Evolutionary conservation across 2,797 vertebrate species (phyloP), one percentile per base, ranked within the genome.

Genomic region (Mus spretus): DNA sequence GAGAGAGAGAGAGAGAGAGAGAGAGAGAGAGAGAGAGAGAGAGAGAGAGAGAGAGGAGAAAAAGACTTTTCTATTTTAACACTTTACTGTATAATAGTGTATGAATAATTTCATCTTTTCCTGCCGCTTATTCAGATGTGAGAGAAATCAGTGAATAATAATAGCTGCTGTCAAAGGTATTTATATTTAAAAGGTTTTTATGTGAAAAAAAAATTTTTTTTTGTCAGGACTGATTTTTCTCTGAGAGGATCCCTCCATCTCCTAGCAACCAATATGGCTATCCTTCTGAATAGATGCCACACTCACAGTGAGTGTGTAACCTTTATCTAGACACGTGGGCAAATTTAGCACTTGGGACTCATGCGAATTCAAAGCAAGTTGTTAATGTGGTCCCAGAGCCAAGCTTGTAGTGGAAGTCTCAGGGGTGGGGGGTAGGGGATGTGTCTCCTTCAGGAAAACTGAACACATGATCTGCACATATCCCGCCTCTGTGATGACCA

Each of bases 161-260:
- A 98, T 98, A 98, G 98, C 97, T 98, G 91, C 98, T 98, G 98
- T 98, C 98, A 98, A 98, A 98, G 97, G 98, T 98, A 98, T 98
- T 98, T 98, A 98, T 98, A 98, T 98, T 98, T 98, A 98, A 98
- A 98, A 98, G 97, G 98, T 98, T 97, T 98, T 98, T 98, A 98
- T 98, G 98, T 98, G 98, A 98, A 98, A 95, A 98, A 77, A 92
- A 97, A 24, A 1, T 79, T 28, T 34, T 6, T 94, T 98, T 98
- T 97, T 97, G 92, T 98, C 97, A 97, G 97, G 96, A 98, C 96
- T 98, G 98, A 98, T 98, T 98, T 98, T 98, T 98, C 98, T 98
- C 95, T 91, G 97, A 98, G 97, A 98, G 98, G 98, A 98, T 97
- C 96, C 97, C 97, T 94, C 97, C 86, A 98, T 98, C 98, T 98